Conservation (phyloP, 2,113 vertebrate genomes). For the Myodes glareolus region DNA sequence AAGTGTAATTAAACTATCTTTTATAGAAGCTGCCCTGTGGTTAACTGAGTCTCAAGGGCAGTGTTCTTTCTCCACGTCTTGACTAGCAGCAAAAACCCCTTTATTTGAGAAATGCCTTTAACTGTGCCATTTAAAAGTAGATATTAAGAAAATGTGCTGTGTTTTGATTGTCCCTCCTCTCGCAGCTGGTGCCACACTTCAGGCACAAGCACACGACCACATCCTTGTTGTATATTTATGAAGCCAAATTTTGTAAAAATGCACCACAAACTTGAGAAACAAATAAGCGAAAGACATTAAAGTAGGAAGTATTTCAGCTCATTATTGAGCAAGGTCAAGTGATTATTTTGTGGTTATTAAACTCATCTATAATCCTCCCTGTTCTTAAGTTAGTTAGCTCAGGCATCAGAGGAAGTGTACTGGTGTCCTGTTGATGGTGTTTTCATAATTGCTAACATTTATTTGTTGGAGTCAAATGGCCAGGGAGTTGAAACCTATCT, state of each 20-base stretch:
- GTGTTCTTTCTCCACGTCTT: background rate
- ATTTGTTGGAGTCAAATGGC: slow-evolving; percentile 40
- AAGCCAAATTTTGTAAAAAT: background rate
- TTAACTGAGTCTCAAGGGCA: background rate
- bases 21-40: background rate
- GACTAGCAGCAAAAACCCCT: background rate
- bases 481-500: slow-evolving; percentile 54
- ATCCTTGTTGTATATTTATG: background rate
- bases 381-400: background rate
- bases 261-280: background rate
- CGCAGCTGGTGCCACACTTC: background rate
- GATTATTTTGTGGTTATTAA: background rate
- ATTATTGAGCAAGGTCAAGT: background rate
- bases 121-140: background rate
- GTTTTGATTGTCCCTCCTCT: background rate
- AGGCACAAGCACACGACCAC: background rate
- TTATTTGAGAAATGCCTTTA: slow-evolving; percentile 36
- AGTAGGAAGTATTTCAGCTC: background rate
- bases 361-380: background rate
- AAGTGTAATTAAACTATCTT: background rate
- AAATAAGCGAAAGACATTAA: background rate
- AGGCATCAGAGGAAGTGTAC: background rate
- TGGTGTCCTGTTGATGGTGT: background rate
- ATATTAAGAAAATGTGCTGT: background rate
- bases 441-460: slow-evolving; percentile 50